Conservation (phyloP, 2,797 vertebrate genomes). For the Catamblyrhynchus diadema region DNA sequence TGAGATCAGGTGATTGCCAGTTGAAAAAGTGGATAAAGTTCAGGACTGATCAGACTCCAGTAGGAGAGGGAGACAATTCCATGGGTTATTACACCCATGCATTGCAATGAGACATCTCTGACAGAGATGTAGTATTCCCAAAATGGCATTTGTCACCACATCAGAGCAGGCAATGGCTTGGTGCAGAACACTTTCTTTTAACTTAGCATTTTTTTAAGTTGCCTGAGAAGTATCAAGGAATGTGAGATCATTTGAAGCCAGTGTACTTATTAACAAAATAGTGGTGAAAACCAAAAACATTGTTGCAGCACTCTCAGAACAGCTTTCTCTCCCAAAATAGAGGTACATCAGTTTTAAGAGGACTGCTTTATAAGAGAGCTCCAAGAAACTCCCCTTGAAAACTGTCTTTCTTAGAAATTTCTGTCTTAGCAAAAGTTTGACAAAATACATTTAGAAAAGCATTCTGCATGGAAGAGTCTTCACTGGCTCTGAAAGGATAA, state of each 20-base stretch:
- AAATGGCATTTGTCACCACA: background rate
- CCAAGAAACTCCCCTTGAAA: background rate
- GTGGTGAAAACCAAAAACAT: background rate
- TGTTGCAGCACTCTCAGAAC: background rate
- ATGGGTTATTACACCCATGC: background rate
- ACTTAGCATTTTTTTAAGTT: background rate
- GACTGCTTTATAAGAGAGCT: background rate
- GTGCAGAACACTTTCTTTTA: background rate
- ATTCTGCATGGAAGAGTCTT: background rate
- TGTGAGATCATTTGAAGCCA: background rate
- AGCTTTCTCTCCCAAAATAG: background rate
- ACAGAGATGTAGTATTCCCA: background rate
- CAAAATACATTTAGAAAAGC: background rate
- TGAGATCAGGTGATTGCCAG: background rate
- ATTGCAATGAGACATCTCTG: background rate
- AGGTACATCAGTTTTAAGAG: background rate
- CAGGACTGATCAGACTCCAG: background rate
- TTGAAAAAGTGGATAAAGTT: background rate
- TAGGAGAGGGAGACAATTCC: background rate
- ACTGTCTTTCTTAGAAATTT: background rate
- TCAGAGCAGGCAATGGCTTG: background rate
- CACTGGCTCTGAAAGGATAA: background rate
- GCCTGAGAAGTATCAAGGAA: background rate
- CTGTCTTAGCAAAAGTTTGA: background rate
- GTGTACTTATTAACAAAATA: background rate